Evolutionary conservation across 2,113 vertebrate genomes (phyloP).

Genomic region (Ivindomyrus marchei): DNA sequence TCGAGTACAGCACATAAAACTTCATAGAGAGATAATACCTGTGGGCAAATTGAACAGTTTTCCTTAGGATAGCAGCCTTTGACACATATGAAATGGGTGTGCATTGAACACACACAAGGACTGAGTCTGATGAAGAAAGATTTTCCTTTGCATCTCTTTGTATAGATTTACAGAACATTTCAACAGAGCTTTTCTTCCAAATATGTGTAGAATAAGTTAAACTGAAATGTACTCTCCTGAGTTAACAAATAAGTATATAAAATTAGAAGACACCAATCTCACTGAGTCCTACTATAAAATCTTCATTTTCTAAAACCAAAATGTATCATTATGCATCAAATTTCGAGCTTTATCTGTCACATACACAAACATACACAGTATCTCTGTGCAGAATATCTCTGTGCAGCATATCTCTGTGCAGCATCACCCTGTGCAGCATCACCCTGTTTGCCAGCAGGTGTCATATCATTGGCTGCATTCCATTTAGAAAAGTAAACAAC

Average conservation of each 20-base stretch:
- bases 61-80: not conserved
- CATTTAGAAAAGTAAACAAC: not conserved
- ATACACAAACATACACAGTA: not conserved
- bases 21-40: not conserved
- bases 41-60: conserved; percentile 1
- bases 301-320: not conserved
- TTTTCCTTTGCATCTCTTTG: not conserved
- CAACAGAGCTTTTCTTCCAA: not conserved
- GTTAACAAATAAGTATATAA: not conserved
- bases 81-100: not conserved
- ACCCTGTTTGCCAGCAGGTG: not conserved
- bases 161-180: not conserved
- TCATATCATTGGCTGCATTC: not conserved
- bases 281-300: not conserved
- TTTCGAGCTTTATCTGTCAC: not conserved
- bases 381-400: not conserved
- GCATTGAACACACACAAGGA: not conserved
- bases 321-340: not conserved
- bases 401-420: not conserved
- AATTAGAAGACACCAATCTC: not conserved
- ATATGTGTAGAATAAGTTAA: not conserved
- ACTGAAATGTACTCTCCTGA: too few species aligned
- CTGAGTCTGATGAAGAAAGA: not conserved
- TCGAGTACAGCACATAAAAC: not conserved
- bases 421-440: not conserved